Conservation (phyloP, 2,113 vertebrate genomes). For the Tiliqua scincoides region DNA sequence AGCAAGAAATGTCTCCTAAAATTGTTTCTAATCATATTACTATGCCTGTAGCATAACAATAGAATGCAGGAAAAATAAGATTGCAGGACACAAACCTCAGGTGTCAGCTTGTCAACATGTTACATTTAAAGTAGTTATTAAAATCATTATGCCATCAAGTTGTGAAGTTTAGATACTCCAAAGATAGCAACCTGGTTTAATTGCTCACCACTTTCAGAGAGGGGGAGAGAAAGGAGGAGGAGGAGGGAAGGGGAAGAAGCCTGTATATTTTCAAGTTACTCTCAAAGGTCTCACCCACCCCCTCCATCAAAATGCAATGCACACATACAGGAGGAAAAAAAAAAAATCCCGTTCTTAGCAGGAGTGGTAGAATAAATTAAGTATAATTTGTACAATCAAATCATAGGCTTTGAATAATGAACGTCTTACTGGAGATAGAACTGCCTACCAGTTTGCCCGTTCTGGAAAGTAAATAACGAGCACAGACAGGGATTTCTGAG, state of each 20-base stretch:
- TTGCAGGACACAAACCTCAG: constrained; percentile 71
- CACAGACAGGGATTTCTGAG: constrained; percentile 32
- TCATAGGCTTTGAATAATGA: constrained; percentile 29
- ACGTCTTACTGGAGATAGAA: constrained; percentile 6
- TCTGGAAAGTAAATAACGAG: constrained; percentile 20
- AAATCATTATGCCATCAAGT: constrained; percentile 80
- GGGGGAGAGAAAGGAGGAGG: constrained; percentile 55
- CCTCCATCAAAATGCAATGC: constrained; percentile 25
- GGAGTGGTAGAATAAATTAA: constrained; percentile 39
- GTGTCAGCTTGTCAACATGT: constrained; percentile 77
- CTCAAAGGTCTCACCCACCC: not conserved
- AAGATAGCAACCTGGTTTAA: constrained; percentile 77
- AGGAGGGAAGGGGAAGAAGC: constrained; percentile 11
- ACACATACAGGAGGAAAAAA: not conserved
- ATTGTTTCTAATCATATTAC: constrained; percentile 63
- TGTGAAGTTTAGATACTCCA: constrained; percentile 69
- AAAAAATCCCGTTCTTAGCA: constrained; percentile 30
- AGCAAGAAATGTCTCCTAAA: constrained; percentile 50
- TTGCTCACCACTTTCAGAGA: constrained; percentile 70
- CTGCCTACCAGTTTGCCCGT: not conserved
- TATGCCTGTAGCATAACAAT: constrained; percentile 69
- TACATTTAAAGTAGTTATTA: constrained; percentile 78
- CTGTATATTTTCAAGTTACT: constrained; percentile 40
- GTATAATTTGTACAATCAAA: constrained; percentile 36
- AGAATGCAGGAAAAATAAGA: constrained; percentile 73